These are phyloP conservation scores for Pyxicephalus adspersus DNA, from an alignment of 2,113 vertebrate genomes.

Conservation along the genomic window DNA sequence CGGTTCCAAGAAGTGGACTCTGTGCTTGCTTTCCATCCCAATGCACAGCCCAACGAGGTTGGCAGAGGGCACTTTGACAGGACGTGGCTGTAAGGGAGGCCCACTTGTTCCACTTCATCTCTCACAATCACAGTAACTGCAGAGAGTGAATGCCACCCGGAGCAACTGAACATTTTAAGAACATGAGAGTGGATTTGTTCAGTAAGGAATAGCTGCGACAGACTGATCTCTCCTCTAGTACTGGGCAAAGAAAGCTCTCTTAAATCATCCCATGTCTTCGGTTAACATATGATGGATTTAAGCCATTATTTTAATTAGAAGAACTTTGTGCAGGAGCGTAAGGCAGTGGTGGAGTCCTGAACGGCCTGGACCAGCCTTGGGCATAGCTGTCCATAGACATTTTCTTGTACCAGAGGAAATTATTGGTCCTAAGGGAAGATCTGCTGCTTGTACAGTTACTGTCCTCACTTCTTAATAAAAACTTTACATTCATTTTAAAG, in stretches of 20 bases:
- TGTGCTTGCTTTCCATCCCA: slow-evolving; percentile 62
- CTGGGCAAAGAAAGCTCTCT: not conserved
- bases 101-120: slow-evolving; percentile 69
- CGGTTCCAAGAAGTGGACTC: slow-evolving; percentile 64
- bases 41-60: slow-evolving; percentile 62
- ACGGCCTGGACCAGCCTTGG: no score
- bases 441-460: no score
- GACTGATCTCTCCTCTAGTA: not conserved
- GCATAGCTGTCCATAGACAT: no score
- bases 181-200: slow-evolving; percentile 58
- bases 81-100: slow-evolving; percentile 68
- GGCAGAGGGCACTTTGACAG: slow-evolving; percentile 60
- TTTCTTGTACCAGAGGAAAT: no score
- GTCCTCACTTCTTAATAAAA: no score
- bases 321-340: not conserved
- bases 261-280: not conserved
- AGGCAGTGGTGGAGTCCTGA: not conserved
- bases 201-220: slow-evolving; percentile 1
- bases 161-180: slow-evolving; percentile 61
- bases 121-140: slow-evolving; percentile 62
- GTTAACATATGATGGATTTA: not conserved
- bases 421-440: no score
- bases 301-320: not conserved
- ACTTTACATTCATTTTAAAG: no score
- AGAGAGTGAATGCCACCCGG: slow-evolving; percentile 66